Base-by-base conservation (phyloP, 2,797 vertebrate species). In the Melanitta fusca region DNA sequence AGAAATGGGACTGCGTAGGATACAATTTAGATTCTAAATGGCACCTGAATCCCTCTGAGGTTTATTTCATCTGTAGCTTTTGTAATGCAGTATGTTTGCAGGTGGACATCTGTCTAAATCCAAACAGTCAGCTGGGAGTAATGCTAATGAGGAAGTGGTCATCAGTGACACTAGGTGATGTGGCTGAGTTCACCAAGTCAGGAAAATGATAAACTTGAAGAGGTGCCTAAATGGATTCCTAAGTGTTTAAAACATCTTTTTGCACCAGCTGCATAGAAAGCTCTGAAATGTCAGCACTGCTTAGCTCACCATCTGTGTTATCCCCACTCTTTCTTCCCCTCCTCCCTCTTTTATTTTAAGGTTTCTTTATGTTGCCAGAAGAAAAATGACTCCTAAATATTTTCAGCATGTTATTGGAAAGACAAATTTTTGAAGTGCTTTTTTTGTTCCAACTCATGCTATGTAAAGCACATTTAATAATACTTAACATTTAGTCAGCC, bases 321-420 rank as follows among this genome's bases (percentile, higher is more conserved):
- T 38, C 70, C 69, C 77, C 38, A 43, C 64, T 54, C 25, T 41
- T 53, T 57, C 66, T 72, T 54, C 43, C 82, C 61, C 56, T 71
- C 87, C 85, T 93, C 94, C 71, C 1, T 39, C 85, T 88, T 86
- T 95, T 96, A 96, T 96, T 97, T 96, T 97, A 94, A 96, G 94
- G 53, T 80, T 92, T 80, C 83, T 96, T 95, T 91, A 86, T 92
- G 82, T 88, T 97, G 87, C 83, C 43, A 84, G 75, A 91, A 87
- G 69, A 95, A 94, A 95, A 96, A 96, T 45, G 30, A 89, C 61
- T 95, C 54, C 85, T 94, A 65, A 86, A 60, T 95, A 95, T 96
- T 96, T 94, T 95, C 5, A 1, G 64, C 1, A 0, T 91, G 70
- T 89, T 87, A 91, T 85, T 87, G 78, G 83, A 94, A 95, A 87